Evolutionary conservation across 2,113 vertebrate genomes (phyloP).

Genomic region (Protobothrops flavoviridis): DNA sequence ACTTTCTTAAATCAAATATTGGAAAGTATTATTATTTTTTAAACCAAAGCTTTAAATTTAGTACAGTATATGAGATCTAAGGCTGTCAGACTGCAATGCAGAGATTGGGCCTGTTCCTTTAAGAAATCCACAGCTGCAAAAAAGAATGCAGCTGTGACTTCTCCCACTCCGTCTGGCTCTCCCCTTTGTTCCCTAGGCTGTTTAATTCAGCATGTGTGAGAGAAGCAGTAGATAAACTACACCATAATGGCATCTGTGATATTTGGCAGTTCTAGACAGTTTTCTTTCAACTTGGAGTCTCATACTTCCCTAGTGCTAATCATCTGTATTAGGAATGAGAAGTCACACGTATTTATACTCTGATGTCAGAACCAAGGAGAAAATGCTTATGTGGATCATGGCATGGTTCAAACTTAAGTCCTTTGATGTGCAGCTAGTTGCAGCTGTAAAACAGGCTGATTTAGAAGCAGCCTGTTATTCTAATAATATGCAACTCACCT

Average conservation of each 20-base stretch:
- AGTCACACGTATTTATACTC: background rate
- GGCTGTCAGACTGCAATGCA: background rate
- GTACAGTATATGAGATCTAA: background rate
- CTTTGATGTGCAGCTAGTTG: background rate
- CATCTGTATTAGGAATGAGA: background rate
- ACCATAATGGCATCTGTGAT: background rate
- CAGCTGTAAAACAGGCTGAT: background rate
- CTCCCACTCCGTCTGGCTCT: background rate
- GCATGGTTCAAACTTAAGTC: background rate
- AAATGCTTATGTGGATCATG: background rate
- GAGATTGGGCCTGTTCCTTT: background rate
- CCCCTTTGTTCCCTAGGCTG: background rate
- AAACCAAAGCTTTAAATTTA: background rate
- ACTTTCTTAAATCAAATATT: background rate
- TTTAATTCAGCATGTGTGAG: background rate
- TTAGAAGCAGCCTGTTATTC: background rate
- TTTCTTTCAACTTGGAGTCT: background rate
- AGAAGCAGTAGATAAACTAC: background rate
- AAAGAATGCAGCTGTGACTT: conserved; percentile 4
- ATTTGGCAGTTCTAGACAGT: background rate
- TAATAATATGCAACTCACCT: background rate
- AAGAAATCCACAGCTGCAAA: background rate
- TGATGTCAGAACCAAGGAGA: background rate
- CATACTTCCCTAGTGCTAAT: background rate
- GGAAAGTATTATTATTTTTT: background rate